Base-by-base conservation (phyloP, 2,797 vertebrate genomes). In the Columba guinea region DNA sequence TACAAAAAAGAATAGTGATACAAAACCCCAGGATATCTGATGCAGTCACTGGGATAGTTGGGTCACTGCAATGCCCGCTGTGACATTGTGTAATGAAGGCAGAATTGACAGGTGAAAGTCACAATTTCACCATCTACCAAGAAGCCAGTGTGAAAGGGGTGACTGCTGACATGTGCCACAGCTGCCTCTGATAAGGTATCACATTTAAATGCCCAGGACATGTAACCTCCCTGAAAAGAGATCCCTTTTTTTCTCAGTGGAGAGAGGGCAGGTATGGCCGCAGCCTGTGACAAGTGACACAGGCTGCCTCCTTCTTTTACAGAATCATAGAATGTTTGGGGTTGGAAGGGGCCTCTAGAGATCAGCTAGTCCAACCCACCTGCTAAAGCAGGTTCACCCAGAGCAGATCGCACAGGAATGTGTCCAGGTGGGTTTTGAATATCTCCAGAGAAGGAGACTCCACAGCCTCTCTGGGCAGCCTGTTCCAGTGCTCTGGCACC, bases 1-100 rank as follows among this genome's bases (percentile, higher is more conserved):
- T 56, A 37, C 0, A 0, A 41, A 22, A 62, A 86, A 26, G 59
- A 58, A 58, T 12, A 78, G n/a, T 1, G 1, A 28, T 56, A 75
- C 35, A 71, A 35, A 70, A 44, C 12, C 32, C 30, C 2, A 2
- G 28, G 20, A 84, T 18, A 34, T 11, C 16, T 0, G 1, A 41
- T 3, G 7, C 69, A 21, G 64, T 67, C 71, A 70, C 10, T 0
- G 1, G 28, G 35, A 51, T 4, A 37, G 30, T 0, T 34, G 9
- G 11, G 24, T 59, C 0, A 0, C 48, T 71, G 34, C 34, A 91
- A 91, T 2, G 4, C 35, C 32, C 5, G 30, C 41, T 74, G 12
- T 9, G 17, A 5, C 30, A 87, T 18, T 3, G 1, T 3, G 5
- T 24, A 84, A 85, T 4, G 16, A 84, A 79, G 52, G 73, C 51